Conservation (phyloP, 2,113 vertebrate genomes). For the Pelvicachromis taeniatus region DNA sequence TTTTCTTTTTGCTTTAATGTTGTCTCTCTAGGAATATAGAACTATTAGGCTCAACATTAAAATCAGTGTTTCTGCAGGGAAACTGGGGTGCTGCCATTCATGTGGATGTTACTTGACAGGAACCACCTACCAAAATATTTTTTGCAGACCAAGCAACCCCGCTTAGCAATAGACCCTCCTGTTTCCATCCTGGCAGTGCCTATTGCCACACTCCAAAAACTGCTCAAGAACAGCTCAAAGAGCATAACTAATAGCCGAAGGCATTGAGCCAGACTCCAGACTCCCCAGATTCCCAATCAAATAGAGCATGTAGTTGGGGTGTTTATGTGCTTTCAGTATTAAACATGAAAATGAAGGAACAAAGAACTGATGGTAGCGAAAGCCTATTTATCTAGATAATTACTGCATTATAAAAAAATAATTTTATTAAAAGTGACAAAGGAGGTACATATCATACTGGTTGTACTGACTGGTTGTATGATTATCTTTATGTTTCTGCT, state of each 20-base stretch:
- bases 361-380: not conserved
- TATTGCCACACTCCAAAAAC: not conserved
- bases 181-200: not conserved
- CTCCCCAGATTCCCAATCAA: not conserved
- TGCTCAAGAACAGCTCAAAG: not conserved
- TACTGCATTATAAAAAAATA: not conserved
- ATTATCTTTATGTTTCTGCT: not conserved
- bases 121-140: not conserved
- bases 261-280: not conserved
- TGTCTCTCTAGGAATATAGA: not conserved
- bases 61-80: not conserved
- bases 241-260: not conserved
- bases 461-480: not conserved
- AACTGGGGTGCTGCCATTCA: not conserved
- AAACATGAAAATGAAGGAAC: not conserved
- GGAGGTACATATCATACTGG: not conserved
- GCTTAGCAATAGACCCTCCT: not conserved
- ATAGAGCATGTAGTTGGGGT: not conserved
- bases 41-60: not conserved
- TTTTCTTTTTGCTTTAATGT: not conserved
- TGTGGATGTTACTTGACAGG: not conserved
- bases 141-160: not conserved
- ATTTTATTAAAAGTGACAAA: not conserved
- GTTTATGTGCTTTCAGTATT: not conserved
- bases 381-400: not conserved